Conservation (phyloP, 2,113 vertebrate genomes). For the Daubentonia madagascariensis region DNA sequence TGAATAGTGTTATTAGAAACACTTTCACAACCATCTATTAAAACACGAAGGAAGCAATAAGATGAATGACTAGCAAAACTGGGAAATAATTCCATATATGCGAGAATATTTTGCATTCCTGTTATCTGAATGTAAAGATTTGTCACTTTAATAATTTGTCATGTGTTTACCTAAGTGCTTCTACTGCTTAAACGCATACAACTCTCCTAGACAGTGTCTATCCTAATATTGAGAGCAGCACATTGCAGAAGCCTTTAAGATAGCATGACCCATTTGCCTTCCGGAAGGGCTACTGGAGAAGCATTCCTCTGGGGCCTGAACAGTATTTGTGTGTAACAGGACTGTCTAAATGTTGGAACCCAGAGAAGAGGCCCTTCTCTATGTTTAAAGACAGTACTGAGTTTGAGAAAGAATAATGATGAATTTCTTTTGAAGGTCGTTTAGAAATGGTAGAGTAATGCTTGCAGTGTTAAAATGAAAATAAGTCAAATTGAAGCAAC, state of each 20-base stretch:
- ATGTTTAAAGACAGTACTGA: not conserved
- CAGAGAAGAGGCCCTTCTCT: not conserved
- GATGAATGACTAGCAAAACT: not conserved
- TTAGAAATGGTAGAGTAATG: not conserved
- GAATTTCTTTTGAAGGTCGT: not conserved
- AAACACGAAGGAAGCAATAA: not conserved
- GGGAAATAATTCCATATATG: not conserved
- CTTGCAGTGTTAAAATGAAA: not conserved
- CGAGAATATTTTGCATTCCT: not conserved
- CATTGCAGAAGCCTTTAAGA: not conserved
- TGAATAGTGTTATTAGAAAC: not conserved
- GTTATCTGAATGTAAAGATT: not conserved
- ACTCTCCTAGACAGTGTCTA: not conserved
- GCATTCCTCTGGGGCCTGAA: not conserved
- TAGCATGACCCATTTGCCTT: too few relatives aligned
- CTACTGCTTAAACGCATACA: not conserved
- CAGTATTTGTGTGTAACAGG: not conserved
- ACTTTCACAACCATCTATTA: not conserved
- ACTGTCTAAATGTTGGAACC: not conserved
- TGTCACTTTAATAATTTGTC: not conserved
- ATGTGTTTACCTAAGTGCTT: not conserved
- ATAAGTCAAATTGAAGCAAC: not conserved
- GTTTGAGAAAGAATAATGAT: not conserved
- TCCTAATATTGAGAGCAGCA: not conserved
- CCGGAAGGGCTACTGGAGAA: not conserved